phyloP scores from a whole-genome alignment of 1,140 invertebrate genomes.

The Megathymus violae region DNA sequence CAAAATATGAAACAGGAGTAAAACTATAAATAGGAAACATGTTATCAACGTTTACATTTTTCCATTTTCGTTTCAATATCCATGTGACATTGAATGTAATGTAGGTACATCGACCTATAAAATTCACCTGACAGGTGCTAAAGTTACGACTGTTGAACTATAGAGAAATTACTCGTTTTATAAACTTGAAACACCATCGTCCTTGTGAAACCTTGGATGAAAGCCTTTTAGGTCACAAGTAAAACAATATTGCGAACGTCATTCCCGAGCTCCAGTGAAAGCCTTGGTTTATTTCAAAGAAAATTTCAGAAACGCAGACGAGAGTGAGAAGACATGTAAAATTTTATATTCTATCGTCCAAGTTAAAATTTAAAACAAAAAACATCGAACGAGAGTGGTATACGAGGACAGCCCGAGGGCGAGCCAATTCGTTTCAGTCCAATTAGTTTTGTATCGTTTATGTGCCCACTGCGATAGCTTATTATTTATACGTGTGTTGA shows the following conservation, averaged over 20 bases:
- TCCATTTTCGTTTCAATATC: too few species aligned
- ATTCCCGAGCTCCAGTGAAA: background rate
- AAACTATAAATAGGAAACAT: too few species aligned
- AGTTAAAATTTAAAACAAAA: constrained; percentile 59
- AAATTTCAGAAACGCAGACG: constrained; percentile 14
- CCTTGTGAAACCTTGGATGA: constrained; percentile 64
- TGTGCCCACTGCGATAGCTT: constrained; percentile 65
- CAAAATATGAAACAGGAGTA: too few species aligned
- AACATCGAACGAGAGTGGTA: constrained; percentile 67
- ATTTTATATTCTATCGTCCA: constrained; percentile 22
- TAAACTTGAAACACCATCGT: constrained; percentile 56
- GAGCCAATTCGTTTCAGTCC: constrained; percentile 81
- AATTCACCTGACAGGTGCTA: too few species aligned
- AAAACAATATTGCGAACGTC: constrained; percentile 34
- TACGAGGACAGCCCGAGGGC: constrained; percentile 74
- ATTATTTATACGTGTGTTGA: constrained; percentile 45
- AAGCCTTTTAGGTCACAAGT: constrained; percentile 62
- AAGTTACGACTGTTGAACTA: too few species aligned
- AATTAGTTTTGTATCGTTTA: constrained; percentile 79
- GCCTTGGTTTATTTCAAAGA: background rate
- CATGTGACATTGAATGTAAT: too few species aligned
- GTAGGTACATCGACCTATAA: too few species aligned
- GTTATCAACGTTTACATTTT: too few species aligned
- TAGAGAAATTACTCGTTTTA: constrained; percentile 56
- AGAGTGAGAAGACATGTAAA: too few species aligned